A percentile compares a stretch with the other conserved stretches of the same genome.
Evolutionary conservation across 2,888 invertebrate genomes (phyloP).

Genomic region (Phortica magna): DNA sequence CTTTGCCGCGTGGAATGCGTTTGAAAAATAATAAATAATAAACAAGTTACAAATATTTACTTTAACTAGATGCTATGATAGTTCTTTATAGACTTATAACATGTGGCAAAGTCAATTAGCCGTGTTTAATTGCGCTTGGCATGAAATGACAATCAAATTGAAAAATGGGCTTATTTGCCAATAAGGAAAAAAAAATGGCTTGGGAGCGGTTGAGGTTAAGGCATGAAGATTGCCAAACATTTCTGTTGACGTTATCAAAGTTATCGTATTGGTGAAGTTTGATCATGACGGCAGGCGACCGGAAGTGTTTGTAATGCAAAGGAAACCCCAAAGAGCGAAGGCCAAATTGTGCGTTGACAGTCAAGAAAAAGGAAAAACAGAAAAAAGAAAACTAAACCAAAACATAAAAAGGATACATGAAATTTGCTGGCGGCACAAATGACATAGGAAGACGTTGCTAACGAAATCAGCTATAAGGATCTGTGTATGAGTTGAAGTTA

Average conservation of each 20-base stretch:
- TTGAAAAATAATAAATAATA: too few relatives aligned
- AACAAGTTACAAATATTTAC: too few relatives aligned
- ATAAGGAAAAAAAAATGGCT: neutral
- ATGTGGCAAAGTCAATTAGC: constrained; percentile 69
- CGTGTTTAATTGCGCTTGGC: constrained; percentile 70
- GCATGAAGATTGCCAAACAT: neutral
- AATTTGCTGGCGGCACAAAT: constrained; percentile 64
- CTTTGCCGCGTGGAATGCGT: too few relatives aligned
- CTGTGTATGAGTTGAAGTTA: constrained; percentile 66
- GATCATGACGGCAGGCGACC: neutral
- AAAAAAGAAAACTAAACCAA: constrained; percentile 34
- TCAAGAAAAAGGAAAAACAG: constrained; percentile 18
- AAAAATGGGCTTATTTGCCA: constrained; percentile 39
- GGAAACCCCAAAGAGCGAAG: constrained; percentile 34
- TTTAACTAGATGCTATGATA: too few relatives aligned
- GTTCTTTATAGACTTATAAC: neutral
- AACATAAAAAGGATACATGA: constrained; percentile 70
- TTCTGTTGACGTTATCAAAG: constrained; percentile 72
- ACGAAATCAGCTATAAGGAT: constrained; percentile 26
- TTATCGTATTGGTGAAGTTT: constrained; percentile 51
- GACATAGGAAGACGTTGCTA: constrained; percentile 22
- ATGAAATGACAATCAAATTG: constrained; percentile 68
- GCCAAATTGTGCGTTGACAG: neutral
- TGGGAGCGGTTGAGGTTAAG: neutral
- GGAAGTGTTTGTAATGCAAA: constrained; percentile 25